Evolutionary conservation across 2,113 vertebrate genomes (phyloP), one percentile per base, ranked within the genome.

Genomic region (Mus pahari): DNA sequence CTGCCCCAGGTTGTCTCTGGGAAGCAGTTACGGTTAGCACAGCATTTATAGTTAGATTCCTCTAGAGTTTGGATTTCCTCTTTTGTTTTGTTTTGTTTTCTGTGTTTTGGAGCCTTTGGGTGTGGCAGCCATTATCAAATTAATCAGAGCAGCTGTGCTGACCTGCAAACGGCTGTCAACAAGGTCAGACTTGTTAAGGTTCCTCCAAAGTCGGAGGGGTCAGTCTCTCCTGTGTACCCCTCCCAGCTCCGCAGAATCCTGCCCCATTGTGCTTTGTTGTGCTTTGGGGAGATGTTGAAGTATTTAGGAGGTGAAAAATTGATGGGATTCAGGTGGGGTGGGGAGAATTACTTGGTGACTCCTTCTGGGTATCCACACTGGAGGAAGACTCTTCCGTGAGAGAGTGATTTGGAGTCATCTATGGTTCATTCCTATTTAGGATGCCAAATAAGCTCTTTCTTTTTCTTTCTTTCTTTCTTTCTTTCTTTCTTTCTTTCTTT

Each of bases 61-160:
- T 79, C 53, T 26, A 16, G 45, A 28, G 31, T 89, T 71, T 91
- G 64, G 33, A n/a, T 96, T 86, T 94, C 55, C 48, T 48, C 4
- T 48, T 48, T 48, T 48, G 48, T 48, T 5, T 48, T 48, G n/a
- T n/a, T n/a, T n/a, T n/a, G n/a, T 48, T 48, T 48, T 48, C 48
- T 48, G 26, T 53, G 45, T n/a, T n/a, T 20, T n/a, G 33, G 19
- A n/a, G 33, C 42, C 42, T 68, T 48, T 20, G 42, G 50, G 42
- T 12, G 3, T 24, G 17, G 33, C 19, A 70, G 64, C 19, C 84
- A 14, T 68, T 68, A 26, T 31, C 45, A 70, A 26, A 33, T 53
- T 70, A 70, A 4, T 10, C 19, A 50, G 86, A 53, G 19, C 20
- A 28, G 33, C 45, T 39, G 7, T 39, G 45, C 2, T 33, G 48